Evolutionary conservation across 2,797 vertebrate species (phyloP).

Genomic region (Periophthalmus magnuspinnatus): DNA sequence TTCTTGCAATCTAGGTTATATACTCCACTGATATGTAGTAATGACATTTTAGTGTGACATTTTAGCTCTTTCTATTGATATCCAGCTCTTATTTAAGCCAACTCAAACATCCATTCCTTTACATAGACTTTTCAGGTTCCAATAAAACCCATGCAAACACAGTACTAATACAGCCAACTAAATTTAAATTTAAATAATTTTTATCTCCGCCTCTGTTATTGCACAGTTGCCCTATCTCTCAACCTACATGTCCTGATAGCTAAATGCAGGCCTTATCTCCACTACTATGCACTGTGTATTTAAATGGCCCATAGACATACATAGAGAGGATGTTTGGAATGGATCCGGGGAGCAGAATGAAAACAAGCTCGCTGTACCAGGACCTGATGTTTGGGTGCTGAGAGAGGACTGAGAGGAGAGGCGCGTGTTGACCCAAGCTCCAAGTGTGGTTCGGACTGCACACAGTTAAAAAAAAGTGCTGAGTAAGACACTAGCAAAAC

Average conservation of each 20-base stretch:
- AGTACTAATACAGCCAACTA: background rate
- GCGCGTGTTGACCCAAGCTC: constrained; percentile 60
- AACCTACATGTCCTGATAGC: constrained; percentile 5
- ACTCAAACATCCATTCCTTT: background rate
- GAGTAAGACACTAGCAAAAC: constrained; percentile 30
- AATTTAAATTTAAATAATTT: constrained; percentile 21
- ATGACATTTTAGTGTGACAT: background rate
- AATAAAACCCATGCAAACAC: constrained; percentile 14
- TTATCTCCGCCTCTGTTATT: background rate
- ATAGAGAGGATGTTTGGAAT: constrained; percentile 56
- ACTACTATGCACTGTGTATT: constrained; percentile 7
- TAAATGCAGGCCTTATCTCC: constrained; percentile 6
- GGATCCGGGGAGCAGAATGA: constrained; percentile 52
- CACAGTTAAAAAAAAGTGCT: constrained; percentile 49
- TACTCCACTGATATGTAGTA: background rate
- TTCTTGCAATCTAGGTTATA: background rate
- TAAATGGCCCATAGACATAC: constrained; percentile 42
- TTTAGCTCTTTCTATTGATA: background rate
- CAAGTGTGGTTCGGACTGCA: constrained; percentile 58
- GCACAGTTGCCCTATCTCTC: background rate
- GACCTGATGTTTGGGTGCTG: constrained; percentile 63
- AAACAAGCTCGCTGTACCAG: constrained; percentile 59
- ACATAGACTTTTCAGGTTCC: background rate
- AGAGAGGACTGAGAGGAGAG: constrained; percentile 31
- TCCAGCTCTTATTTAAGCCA: background rate